Base-by-base conservation (phyloP, 2,888 invertebrate species). In the Chironomus riparius region DNA sequence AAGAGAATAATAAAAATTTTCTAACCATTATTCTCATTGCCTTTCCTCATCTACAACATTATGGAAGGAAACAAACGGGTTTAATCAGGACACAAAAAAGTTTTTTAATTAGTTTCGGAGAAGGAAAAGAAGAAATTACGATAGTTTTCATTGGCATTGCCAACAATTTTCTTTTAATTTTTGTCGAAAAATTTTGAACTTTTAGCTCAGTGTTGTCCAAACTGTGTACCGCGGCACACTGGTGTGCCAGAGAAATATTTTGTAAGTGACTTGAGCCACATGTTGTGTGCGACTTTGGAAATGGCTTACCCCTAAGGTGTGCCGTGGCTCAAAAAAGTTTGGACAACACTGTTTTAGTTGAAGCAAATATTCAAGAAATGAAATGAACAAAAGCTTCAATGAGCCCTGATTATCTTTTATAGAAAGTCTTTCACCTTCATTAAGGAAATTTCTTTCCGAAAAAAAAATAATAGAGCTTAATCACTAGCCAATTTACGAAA, bases 71-170 rank as follows among this genome's bases (percentile, higher is more conserved):
- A 74, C 68, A 65, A 65, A 65, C 48, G 62, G 74, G 68, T 74
- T 74, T 68, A 74, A 74, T 74, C 74, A 74, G 62, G 68, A 68
- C 15, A 38, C 1, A 38, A 56, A 65, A 65, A 65, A 65, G 24
- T 65, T 74, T 74, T 72, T 74, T 74, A 74, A 74, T 74, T 74
- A 74, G 74, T 74, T 73, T 48, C 24, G 13, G 65, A n/a, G 15
- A 12, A 62, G 21, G 18, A 6, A 62, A 18, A 7, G 21, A 62
- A 62, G 22, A 21, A 2, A 65, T 65, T 13, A 65, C 18, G 13
- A 65, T 24, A 65, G 24, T 24, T 65, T 24, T 56, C 56, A 56
- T 56, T 56, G 65, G 13, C 65, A 65, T 65, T 24, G 65, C 65
- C 21, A 24, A 65, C 15, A 56, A 65, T 65, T 65, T 65, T 65